Base-by-base conservation (phyloP, 2,888 invertebrate species). In the Ochropleura plecta region DNA sequence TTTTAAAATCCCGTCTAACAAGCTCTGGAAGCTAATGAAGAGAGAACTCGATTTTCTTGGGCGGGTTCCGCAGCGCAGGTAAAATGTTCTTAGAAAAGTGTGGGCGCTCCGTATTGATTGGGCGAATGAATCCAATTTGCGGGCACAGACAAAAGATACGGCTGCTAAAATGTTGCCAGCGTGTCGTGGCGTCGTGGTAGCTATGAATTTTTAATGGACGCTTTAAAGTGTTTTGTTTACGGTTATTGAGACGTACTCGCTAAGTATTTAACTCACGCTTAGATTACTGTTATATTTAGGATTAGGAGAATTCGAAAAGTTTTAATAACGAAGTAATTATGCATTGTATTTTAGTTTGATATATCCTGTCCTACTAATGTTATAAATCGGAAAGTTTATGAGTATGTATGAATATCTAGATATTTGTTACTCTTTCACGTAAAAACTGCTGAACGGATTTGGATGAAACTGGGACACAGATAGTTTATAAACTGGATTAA, bases 11-110 rank as follows among this genome's bases (percentile, higher is more conserved):
- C 88, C 91, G 90, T 88, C 91, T 88, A 89, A 88, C 87, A 88
- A 91, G 91, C 89, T 87, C 88, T 70, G 70, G 90, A 84, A 89
- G 92, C 93, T 95, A 95, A 95, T 96, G 95, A 96, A 94, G 92
- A 92, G 89, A 89, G 92, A 94, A 95, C 94, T 94, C 93, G 92
- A 95, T 95, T 95, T 94, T 86, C 84, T 71, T 75, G 76, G 85
- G 88, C 86, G 87, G 87, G 89, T 89, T 88, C 88, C 83, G 83
- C 81, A 81, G 81, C 85, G 70, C 79, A 74, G 71, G 75, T 72
- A 74, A 78, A 69, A 73, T 66, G 30, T 77, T 68, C 77, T 81
- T 68, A 73, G 70, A 73, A 79, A 78, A 81, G 67, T 79, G 70
- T 85, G 83, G 72, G 78, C 74, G 86, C 83, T 82, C 83, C 89